Evolutionary conservation across 2,888 invertebrate genomes (phyloP), one percentile per base, ranked within the genome.

Genomic region (Steromphala cineraria): DNA sequence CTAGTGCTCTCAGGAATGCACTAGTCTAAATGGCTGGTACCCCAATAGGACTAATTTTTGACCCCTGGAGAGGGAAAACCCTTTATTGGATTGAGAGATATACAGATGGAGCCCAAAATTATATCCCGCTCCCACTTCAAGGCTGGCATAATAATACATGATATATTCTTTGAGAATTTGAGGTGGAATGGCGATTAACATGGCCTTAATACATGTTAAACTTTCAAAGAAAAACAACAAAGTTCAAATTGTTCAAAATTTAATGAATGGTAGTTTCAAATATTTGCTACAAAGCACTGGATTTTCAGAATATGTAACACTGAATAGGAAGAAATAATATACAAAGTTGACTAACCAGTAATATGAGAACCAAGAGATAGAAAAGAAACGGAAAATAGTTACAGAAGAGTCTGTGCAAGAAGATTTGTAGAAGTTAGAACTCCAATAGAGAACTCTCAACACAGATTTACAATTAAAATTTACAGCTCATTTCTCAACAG

Each of bases 321-420:
- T 71, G 71, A 71, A 71, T 71, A 71, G 71, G 71, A 71, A 71
- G 36, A 71, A 36, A 71, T 46, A 71, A 71, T 71, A 71, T 71
- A 71, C 71, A 71, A 62, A 71, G 36, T 71, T 36, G 17, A 71
- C 19, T 71, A 71, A 31, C 40, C 71, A 71, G 71, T 17, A 21
- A 71, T 36, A 40, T n/a, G 19, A 36, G 36, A 19, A 71, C 17
- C 40, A 15, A 71, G 71, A 40, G 71, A 36, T 17, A 28, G 31
- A 0, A n/a, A 36, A 31, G n/a, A 36, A 40, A n/a, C n/a, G 40
- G 40, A 36, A 21, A 24, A 24, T 13, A 24, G 21, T 62, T 28
- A 62, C 28, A 28, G 62, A 21, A 24, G 13, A 62, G 28, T 24
- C 24, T 24, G 62, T 62, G 28, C 46, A 10, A 10, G 46, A 46